Evolutionary conservation across 2,888 invertebrate species (phyloP).

Genomic region (Drosophila robusta): DNA sequence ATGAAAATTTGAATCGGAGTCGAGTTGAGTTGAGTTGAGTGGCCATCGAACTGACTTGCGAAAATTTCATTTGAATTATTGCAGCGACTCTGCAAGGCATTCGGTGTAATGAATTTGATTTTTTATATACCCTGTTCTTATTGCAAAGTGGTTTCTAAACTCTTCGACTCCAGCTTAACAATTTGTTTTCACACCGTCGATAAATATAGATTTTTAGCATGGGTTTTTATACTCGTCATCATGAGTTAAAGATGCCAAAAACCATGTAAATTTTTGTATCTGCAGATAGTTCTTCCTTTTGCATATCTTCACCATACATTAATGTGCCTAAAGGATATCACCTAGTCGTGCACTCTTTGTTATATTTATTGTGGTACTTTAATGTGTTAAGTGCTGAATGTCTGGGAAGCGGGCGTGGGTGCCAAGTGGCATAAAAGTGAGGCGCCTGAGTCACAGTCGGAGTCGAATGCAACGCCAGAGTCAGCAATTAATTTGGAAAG

Average conservation of each 20-base stretch:
- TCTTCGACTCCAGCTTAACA: too few relatives aligned
- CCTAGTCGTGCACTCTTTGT: background rate
- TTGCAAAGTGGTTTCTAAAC: background rate
- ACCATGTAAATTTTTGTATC: too few relatives aligned
- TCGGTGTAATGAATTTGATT: constrained; percentile 62
- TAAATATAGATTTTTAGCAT: too few relatives aligned
- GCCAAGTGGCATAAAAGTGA: constrained; percentile 13
- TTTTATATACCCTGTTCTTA: background rate
- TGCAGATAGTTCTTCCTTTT: too few relatives aligned
- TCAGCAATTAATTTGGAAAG: constrained; percentile 73
- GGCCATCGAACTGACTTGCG: constrained; percentile 47
- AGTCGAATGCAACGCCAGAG: constrained; percentile 16
- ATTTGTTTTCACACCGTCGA: too few relatives aligned
- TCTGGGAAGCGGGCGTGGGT: constrained; percentile 29
- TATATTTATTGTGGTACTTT: constrained; percentile 33
- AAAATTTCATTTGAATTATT: constrained; percentile 64
- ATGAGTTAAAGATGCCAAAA: too few relatives aligned
- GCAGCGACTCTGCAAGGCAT: constrained; percentile 21
- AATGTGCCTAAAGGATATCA: background rate
- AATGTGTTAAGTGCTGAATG: constrained; percentile 64
- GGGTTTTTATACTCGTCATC: too few relatives aligned
- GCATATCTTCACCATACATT: too few relatives aligned
- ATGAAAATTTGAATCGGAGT: constrained; percentile 36
- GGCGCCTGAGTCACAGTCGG: background rate
- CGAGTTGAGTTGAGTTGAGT: constrained; percentile 31